Evolutionary conservation across 1,140 invertebrate genomes (phyloP).

Genomic region (Trichonephila clavata): DNA sequence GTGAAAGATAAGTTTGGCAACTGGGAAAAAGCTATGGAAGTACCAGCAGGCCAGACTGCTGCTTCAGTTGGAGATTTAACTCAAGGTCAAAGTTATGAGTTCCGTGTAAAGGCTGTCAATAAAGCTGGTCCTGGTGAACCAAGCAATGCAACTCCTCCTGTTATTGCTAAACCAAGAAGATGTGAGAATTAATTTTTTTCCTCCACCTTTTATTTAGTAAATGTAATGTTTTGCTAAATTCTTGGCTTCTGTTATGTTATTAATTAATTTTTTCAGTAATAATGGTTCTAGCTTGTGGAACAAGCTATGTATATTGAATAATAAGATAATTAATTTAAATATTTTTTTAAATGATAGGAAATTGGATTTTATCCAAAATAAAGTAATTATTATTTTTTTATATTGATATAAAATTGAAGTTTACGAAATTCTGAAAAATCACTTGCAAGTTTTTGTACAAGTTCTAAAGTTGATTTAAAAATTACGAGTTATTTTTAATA

Average conservation of each 20-base stretch:
- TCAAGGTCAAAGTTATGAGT: conserved; percentile 95
- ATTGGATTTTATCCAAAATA: too few species aligned
- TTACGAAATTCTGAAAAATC: too few species aligned
- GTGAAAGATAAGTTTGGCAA: conserved; percentile 97
- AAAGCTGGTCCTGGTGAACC: conserved; percentile 90
- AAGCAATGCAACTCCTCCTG: conserved; percentile 92
- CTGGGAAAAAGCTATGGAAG: conserved; percentile 95
- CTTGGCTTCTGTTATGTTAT: neutral
- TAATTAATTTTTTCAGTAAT: neutral
- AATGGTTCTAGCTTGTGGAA: neutral
- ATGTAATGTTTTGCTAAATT: neutral
- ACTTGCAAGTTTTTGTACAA: too few species aligned
- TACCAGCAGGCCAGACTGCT: conserved; percentile 89
- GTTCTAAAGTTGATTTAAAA: too few species aligned
- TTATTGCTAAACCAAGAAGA: conserved; percentile 93
- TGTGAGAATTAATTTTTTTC: conserved; percentile 77
- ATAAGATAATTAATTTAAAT: too few species aligned
- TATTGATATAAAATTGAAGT: too few species aligned
- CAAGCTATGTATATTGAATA: too few species aligned
- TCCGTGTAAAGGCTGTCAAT: conserved; percentile 90
- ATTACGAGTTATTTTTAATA: too few species aligned
- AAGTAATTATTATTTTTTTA: too few species aligned
- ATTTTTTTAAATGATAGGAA: too few species aligned
- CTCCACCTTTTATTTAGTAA: neutral
- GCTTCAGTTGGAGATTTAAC: conserved; percentile 93